Evolutionary conservation across 2,888 invertebrate species (phyloP), one percentile per base, ranked within the genome.

Genomic region (Folsomia manolachei): DNA sequence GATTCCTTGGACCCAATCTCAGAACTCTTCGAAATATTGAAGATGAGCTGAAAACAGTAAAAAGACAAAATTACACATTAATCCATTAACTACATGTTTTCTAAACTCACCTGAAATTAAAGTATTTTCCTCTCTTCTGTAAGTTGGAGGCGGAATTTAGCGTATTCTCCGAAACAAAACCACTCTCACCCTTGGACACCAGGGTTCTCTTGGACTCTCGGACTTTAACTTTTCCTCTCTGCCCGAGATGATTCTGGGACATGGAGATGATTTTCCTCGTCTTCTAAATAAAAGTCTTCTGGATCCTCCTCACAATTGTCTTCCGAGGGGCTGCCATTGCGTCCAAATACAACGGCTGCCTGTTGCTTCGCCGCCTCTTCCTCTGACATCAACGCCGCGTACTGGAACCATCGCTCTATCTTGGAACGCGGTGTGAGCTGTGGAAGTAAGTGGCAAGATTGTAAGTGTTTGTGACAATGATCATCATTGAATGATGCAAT

Each of bases 331-430:
- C 7, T 19, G 60, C 19, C n/a, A 14, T 51, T 51, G 14, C 14
- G 51, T 60, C 60, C 83, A 91, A 91, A 0, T 90, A 91, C 11
- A 91, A 86, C 11, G 91, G 91, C 63, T n/a, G n/a, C n/a, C n/a
- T n/a, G n/a, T 82, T 56, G 18, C 21, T 56, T 56, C 21, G 56
- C 56, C 19, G 56, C 56, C 18, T 56, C 56, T 56, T 56, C 56
- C 18, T 56, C 78, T 0, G 82, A 81, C 79, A 90, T 85, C 78
- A 91, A 62, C 63, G 71, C 73, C 69, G 72, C 70, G 64, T 71
- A 87, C 76, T 91, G 90, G 83, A 92, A 92, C 92, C 92, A 92
- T 66, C 91, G 88, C 82, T 91, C 90, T 82, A 92, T 90, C 86
- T 92, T 92, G 74, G 91, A 91, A 76, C 89, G 87, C 70, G 91